Percentiles rank a stretch among this genome's conserved stretches.
phyloP scores from a whole-genome alignment of 1,140 invertebrate species.

The Zaprionus vittiger region DNA sequence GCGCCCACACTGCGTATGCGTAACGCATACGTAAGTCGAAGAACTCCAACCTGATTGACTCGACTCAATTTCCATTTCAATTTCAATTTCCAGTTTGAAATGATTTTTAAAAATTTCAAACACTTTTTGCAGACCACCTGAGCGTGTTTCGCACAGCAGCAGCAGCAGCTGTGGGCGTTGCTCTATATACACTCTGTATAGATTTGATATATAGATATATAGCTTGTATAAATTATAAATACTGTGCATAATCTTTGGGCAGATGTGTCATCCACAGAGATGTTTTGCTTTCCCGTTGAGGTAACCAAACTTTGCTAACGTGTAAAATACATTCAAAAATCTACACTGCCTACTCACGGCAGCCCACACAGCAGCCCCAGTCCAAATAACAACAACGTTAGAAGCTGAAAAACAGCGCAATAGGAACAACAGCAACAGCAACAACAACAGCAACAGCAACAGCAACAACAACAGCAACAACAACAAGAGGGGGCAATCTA shows the following conservation, averaged over 20 bases:
- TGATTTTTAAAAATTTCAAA: constrained; percentile 4
- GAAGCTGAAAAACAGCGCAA: constrained; percentile 3
- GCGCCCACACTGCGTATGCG: constrained; percentile 6
- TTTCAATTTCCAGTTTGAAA: background rate
- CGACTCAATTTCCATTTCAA: constrained; percentile 6
- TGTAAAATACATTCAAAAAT: constrained; percentile 36
- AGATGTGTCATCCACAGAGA: constrained; percentile 34
- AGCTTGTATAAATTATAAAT: constrained; percentile 6
- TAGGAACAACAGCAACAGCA: constrained; percentile 9
- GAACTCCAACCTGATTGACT: background rate
- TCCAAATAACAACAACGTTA: constrained; percentile 10
- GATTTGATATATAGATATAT: background rate
- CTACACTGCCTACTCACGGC: constrained; percentile 25
- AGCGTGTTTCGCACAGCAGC: background rate
- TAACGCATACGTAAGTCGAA: background rate
- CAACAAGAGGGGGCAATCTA: constrained; percentile 14
- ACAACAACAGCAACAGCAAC: background rate
- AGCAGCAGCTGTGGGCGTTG: constrained; percentile 19
- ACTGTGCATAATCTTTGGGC: constrained; percentile 31
- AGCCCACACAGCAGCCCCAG: constrained; percentile 14
- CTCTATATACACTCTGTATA: constrained; percentile 22
- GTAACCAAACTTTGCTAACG: constrained; percentile 26
- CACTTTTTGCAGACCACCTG: constrained; percentile 17
- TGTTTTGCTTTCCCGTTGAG: constrained; percentile 1
- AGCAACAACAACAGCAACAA: constrained; percentile 10